These are phyloP conservation scores for Vimba vimba DNA, from an alignment of 2,113 vertebrate genomes.

Conservation along the genomic window DNA sequence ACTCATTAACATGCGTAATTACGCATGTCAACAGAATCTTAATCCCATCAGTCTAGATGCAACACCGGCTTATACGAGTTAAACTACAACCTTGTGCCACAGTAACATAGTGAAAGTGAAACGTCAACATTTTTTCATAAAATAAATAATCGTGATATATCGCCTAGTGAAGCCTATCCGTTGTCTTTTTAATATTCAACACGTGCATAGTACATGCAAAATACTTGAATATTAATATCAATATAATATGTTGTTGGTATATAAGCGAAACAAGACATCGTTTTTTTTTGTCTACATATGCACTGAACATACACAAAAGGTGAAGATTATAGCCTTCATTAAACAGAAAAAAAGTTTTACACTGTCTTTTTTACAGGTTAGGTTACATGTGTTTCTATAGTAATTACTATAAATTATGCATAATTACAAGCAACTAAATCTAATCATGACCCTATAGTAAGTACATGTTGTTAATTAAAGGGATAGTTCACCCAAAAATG, in stretches of 20 bases:
- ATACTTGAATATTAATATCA: background rate
- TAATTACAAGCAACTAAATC: too few species aligned
- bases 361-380: too few species aligned
- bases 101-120: background rate
- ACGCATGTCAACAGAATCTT: conserved; percentile 27
- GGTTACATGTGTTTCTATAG: too few species aligned
- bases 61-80: conserved; percentile 7
- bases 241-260: too few species aligned
- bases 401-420: too few species aligned
- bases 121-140: background rate
- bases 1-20: conserved; percentile 23
- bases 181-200: too few species aligned
- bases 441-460: too few species aligned
- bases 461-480: too few species aligned
- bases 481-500: too few species aligned
- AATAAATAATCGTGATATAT: background rate
- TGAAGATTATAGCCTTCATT: background rate
- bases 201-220: background rate
- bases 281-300: background rate
- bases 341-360: background rate
- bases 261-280: too few species aligned
- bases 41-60: conserved; percentile 13
- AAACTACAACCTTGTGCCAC: conserved; percentile 2
- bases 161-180: too few species aligned
- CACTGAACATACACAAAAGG: background rate